Evolutionary conservation across 2,113 vertebrate genomes (phyloP).

Genomic region (Cathartes aura): DNA sequence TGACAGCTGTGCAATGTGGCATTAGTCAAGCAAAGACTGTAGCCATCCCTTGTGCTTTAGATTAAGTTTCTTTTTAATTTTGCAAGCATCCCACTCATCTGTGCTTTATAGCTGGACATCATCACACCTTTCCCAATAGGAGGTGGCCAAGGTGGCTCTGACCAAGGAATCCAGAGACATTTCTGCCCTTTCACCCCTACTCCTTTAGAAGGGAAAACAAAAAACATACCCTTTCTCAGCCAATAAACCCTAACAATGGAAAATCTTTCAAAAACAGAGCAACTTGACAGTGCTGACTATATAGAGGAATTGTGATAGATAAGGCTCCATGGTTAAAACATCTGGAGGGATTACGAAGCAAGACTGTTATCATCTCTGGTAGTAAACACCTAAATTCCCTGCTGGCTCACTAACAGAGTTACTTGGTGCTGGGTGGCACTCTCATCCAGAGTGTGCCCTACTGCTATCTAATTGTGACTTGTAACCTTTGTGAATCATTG

Average conservation of each 20-base stretch:
- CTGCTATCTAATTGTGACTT: not conserved
- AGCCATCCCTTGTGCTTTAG: not conserved
- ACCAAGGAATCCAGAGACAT: not conserved
- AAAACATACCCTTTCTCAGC: not conserved
- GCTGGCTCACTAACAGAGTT: not conserved
- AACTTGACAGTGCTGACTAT: not conserved
- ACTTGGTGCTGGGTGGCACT: not conserved
- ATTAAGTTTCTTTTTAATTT: not conserved
- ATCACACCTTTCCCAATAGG: not conserved
- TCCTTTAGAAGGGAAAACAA: not conserved
- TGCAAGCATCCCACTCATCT: not conserved
- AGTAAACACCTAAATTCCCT: not conserved
- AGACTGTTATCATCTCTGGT: not conserved
- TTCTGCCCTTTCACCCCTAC: not conserved
- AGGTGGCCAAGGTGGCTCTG: not conserved
- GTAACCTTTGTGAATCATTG: not conserved
- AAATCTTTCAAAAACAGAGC: not conserved
- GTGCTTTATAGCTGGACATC: not conserved
- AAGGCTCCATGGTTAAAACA: not conserved
- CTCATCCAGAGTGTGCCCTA: not conserved
- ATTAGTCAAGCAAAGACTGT: not conserved
- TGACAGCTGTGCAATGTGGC: rapidly evolving
- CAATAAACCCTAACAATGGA: not conserved
- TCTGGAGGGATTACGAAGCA: not conserved
- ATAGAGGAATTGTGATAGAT: not conserved